Base-by-base conservation (phyloP, 64 coral and sea anemone genomes). In the Pocillopora verrucosa region DNA sequence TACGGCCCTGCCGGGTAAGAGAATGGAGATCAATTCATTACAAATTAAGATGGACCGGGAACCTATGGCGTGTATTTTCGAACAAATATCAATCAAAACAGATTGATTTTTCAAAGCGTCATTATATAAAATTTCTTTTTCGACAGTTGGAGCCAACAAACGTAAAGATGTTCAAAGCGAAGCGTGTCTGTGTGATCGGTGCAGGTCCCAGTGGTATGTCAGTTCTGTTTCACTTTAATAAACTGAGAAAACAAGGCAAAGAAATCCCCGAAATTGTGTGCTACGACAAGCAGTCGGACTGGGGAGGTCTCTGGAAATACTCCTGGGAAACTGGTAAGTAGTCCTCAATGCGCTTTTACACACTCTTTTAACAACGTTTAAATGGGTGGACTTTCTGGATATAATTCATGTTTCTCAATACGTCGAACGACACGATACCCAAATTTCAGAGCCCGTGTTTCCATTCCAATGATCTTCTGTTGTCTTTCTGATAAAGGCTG, bases 271-370 rank as follows among this genome's bases (percentile, higher is more conserved):
- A 91, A 58, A 85, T 85, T 65, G 89, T 91, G 56, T 91, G 89
- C 26, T 91, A 56, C 61, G 89, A 91, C 17, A 83, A 76, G 34
- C 89, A 85, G 22, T 74, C 64, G 16, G 58, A 76, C 24, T 90
- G 89, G 65, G 89, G 89, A 25, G 89, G 89, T 22, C 81, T 91
- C 16, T 91, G 89, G 89, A 84, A 84, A 59, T 91, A 77, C 34
- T 61, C 89, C 5, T 79, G 80, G 80, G 59, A 78, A 26, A 86
- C 89, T 37, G 89, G 89, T 91, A 75, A 83, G 68, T 22, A 60
- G 17, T 34, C 36, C 7, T 0, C 12, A 26, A n/a, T 72, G 10
- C 11, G 3, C 38, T 15, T 41, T 38, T 76, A 17, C 10, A 37
- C 4, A 38, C 16, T 76, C 5, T 76, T 38, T 76, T 13, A 14